Evolutionary conservation across 2,113 vertebrate species (phyloP), one percentile per base, ranked within the genome.

Genomic region (Gymnocephalus cernua): DNA sequence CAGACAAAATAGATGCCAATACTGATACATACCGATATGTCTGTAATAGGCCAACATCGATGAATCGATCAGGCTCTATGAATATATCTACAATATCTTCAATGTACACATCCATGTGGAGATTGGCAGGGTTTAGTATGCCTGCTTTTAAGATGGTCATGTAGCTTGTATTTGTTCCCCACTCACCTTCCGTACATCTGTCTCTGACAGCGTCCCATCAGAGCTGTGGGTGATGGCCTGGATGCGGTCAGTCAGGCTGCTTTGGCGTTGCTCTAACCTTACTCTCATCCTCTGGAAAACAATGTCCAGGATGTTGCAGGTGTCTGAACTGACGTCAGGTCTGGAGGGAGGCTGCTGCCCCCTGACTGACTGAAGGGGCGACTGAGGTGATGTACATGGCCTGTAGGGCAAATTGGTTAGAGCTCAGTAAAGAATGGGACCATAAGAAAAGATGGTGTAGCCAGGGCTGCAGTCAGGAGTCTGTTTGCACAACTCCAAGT

Each of bases 101-200:
- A 11, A 41, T 11, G 53, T 12, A 13, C n/a, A n/a, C 12, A 25
- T 25, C 53, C 23, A 25, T 54, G n/a, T 54, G n/a, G 51, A 54
- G 51, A 25, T 23, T 54, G 10, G 38, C 38, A 41, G 10, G 38
- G 38, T 11, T 41, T 41, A 11, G 10, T 41, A 41, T 41, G 11
- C 25, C n/a, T 23, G 53, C n/a, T 54, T 25, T 54, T 41, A 41
- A 41, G 38, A 10, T 11, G 2, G 38, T 11, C 25, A 15, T 29
- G 56, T 58, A 59, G 57, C 57, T 29, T 21, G 9, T 53, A 53
- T 58, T 59, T 19, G 21, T 29, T 57, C 11, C 44, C 18, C 2
- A 61, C 70, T 61, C 41, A 82, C 80, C 58, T 57, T 82, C 29
- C 15, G 38, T 35, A 75, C 12, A 4, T 82, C 57, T 15, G 32